Evolutionary conservation across 2,888 invertebrate species (phyloP).

Genomic region (Ypsolopha sequella): DNA sequence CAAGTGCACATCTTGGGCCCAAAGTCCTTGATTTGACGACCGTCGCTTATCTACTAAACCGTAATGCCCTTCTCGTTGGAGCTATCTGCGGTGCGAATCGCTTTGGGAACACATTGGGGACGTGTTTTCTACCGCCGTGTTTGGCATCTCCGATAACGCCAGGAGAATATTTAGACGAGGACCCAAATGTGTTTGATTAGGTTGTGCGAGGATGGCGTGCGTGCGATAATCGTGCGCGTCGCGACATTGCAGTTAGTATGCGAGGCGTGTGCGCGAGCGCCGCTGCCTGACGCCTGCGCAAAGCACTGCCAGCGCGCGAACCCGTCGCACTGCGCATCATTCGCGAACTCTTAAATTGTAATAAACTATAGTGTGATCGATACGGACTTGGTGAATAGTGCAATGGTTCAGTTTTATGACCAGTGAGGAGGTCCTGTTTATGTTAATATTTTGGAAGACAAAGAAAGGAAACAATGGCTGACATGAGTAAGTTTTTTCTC

Average conservation of each 20-base stretch:
- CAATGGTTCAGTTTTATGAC: not conserved
- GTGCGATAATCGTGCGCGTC: constrained; percentile 45
- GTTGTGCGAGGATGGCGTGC: constrained; percentile 40
- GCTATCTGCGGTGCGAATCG: constrained; percentile 35
- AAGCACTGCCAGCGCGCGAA: constrained; percentile 23
- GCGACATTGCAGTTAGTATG: constrained; percentile 57
- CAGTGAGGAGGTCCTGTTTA: not conserved
- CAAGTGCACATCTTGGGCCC: too few relatives aligned
- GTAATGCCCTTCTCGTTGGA: constrained; percentile 33
- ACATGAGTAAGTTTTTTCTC: constrained; percentile 24
- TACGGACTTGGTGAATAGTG: not conserved
- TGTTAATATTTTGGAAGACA: not conserved
- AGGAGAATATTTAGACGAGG: constrained; percentile 43
- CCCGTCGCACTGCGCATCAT: constrained; percentile 14
- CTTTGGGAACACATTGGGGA: constrained; percentile 37
- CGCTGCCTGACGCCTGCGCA: constrained; percentile 47
- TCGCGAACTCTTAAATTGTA: constrained; percentile 1
- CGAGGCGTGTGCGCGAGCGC: constrained; percentile 56
- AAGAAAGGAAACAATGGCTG: constrained; percentile 20
- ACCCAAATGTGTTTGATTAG: constrained; percentile 48
- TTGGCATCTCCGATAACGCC: constrained; percentile 44
- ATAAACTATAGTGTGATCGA: not conserved
- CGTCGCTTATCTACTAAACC: constrained; percentile 29
- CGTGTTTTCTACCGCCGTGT: constrained; percentile 39
- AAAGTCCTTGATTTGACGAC: not conserved